Conservation (phyloP, 64 coral and sea anemone genomes). For the Orbicella faveolata region DNA sequence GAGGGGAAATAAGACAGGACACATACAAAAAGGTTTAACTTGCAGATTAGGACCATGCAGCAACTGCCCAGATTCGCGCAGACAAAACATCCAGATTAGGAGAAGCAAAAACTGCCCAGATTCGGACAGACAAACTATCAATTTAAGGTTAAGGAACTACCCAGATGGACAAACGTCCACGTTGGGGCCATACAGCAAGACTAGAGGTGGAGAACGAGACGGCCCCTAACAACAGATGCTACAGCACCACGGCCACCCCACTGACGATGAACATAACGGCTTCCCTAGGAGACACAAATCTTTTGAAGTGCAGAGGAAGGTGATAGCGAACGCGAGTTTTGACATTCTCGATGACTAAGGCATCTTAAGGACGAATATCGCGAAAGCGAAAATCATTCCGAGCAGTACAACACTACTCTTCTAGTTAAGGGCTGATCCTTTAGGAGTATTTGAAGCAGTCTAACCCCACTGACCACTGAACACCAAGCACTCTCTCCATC, state of each 20-base stretch:
- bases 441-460: slow-evolving; percentile 7
- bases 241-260: background rate
- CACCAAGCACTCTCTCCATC: background rate
- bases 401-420: background rate
- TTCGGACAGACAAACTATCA: no score
- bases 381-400: background rate
- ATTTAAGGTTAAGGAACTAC: no score
- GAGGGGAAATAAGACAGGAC: no score
- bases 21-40: no score
- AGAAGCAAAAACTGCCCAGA: no score
- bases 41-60: no score
- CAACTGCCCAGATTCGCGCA: no score
- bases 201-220: no score
- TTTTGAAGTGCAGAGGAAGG: background rate
- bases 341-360: background rate
- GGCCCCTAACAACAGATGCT: background rate
- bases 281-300: background rate
- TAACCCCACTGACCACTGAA: background rate
- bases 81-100: no score
- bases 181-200: no score
- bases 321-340: background rate
- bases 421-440: slow-evolving; percentile 23
- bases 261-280: background rate
- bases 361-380: background rate
- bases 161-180: no score